Percentiles rank a stretch among this genome's conserved stretches.
Conservation (phyloP, 2,797 vertebrate species). For the Ispidina picta region DNA sequence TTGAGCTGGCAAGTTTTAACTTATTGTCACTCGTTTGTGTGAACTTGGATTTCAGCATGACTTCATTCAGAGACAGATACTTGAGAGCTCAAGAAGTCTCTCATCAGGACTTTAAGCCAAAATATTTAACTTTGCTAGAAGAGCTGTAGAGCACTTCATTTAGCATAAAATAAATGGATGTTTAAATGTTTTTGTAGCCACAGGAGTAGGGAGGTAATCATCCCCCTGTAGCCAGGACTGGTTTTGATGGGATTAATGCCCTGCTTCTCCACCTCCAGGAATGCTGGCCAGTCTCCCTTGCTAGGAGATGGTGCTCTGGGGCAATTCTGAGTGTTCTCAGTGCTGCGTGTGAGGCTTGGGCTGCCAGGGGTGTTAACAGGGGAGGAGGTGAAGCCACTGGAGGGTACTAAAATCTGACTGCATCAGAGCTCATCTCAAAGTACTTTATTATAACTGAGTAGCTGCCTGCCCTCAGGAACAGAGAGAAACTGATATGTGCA, state of each 20-base stretch:
- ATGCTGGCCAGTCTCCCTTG: not conserved
- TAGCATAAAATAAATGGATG: not conserved
- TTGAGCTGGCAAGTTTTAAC: constrained; percentile 9
- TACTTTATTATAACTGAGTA: not conserved
- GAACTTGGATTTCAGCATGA: constrained; percentile 14
- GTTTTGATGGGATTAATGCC: not conserved
- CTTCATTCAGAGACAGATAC: not conserved
- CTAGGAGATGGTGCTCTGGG: not conserved
- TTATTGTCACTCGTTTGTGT: not conserved
- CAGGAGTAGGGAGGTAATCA: no score
- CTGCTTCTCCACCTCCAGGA: not conserved
- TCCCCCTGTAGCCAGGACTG: no score
- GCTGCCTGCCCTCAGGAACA: not conserved
- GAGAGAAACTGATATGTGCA: not conserved
- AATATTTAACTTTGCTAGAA: not conserved
- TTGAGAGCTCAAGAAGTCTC: not conserved
- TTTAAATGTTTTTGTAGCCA: not conserved
- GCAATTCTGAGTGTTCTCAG: not conserved
- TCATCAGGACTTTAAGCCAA: not conserved
- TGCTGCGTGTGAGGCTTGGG: not conserved
- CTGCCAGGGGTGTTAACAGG: not conserved
- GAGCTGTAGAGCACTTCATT: not conserved
- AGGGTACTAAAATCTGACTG: not conserved
- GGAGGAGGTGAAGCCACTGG: not conserved
- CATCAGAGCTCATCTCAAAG: not conserved